These are phyloP conservation scores for Acutogordius australiensis DNA, from an alignment of 2,888 invertebrate genomes.

Conservation along the genomic window DNA sequence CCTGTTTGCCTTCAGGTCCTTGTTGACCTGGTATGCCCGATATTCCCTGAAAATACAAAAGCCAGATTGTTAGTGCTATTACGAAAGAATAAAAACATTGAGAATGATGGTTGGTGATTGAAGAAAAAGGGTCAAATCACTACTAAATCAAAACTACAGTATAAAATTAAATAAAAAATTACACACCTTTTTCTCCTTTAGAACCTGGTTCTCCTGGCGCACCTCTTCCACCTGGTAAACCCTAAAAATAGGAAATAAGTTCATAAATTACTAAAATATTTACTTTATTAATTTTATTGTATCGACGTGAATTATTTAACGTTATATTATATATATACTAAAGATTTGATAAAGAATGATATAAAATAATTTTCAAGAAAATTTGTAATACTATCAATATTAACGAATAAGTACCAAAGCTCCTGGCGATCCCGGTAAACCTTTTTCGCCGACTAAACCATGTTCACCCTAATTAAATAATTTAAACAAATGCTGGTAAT, in stretches of 20 bases:
- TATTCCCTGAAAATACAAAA: no score
- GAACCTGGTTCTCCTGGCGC: neutral
- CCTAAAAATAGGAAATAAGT: neutral
- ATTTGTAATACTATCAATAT: no score
- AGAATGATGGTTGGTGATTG: no score
- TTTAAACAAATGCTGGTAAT: neutral
- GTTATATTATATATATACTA: no score
- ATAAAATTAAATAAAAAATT: neutral
- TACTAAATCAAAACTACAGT: neutral
- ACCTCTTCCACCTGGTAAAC: constrained; percentile 3
- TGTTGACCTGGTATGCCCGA: neutral
- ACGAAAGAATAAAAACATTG: no score
- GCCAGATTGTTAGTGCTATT: no score
- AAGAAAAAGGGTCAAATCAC: no score
- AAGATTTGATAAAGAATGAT: no score
- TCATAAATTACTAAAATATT: no score
- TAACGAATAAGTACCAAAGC: neutral
- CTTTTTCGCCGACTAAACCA: constrained; percentile 3
- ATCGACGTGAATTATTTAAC: no score
- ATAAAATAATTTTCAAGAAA: no score
- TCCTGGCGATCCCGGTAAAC: constrained; percentile 6
- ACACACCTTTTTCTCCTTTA: constrained; percentile 5
- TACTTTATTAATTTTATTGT: no score
- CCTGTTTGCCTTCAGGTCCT: constrained; percentile 5
- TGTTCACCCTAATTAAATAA: constrained; percentile 5